These are phyloP conservation scores for Sarcophaga peregrina DNA, from an alignment of 1,140 invertebrate species.

Conservation along the genomic window DNA sequence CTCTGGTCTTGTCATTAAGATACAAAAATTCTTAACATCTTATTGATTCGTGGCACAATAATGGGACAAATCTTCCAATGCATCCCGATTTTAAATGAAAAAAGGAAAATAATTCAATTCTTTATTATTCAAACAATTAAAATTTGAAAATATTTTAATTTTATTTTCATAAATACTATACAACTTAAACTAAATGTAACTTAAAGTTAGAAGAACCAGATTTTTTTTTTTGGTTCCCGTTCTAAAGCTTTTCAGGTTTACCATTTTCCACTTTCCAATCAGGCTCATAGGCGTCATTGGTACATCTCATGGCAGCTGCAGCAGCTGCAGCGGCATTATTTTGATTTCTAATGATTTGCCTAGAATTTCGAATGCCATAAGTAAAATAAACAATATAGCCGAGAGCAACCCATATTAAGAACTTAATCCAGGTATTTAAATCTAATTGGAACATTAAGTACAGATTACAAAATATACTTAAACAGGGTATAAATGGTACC, in stretches of 20 bases:
- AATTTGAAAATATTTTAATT: too few relatives aligned
- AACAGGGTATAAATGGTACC: slow-evolving; percentile 84
- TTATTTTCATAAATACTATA: too few relatives aligned
- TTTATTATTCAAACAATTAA: too few relatives aligned
- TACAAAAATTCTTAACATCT: too few relatives aligned
- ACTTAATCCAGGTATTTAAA: slow-evolving; percentile 85
- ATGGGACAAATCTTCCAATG: too few relatives aligned
- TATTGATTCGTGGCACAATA: too few relatives aligned
- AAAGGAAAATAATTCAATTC: too few relatives aligned
- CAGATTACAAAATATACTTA: slow-evolving; percentile 87
- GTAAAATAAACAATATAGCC: slow-evolving; percentile 74
- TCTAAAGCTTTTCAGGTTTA: slow-evolving; percentile 34
- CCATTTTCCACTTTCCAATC: slow-evolving; percentile 57
- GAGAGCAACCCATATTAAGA: slow-evolving; percentile 83
- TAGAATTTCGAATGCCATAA: slow-evolving; percentile 71
- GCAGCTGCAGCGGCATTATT: slow-evolving; percentile 51
- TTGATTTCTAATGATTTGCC: slow-evolving; percentile 55
- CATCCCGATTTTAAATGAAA: too few relatives aligned
- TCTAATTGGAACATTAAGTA: slow-evolving; percentile 90
- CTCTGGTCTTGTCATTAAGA: too few relatives aligned
- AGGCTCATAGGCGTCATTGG: slow-evolving; percentile 58
- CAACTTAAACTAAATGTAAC: too few relatives aligned
- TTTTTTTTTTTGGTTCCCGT: too few relatives aligned
- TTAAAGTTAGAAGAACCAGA: too few relatives aligned
- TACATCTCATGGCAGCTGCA: slow-evolving; percentile 57